A percentile compares a stretch with the other conserved stretches of the same genome.
Conservation (phyloP, 1,140 invertebrate species). For the Drosophila burlai region DNA sequence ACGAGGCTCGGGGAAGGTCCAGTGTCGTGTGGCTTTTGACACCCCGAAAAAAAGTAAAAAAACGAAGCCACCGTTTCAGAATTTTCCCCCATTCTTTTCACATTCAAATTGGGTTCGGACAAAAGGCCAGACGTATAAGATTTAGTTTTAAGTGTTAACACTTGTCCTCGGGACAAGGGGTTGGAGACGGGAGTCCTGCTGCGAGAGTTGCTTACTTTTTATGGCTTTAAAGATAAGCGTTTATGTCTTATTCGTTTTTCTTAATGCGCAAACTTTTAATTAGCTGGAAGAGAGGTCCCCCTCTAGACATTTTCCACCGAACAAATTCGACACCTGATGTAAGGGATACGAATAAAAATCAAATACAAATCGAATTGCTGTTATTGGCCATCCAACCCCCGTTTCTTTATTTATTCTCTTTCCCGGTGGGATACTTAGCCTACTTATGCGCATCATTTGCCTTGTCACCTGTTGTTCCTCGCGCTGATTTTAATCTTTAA, state of each 20-base stretch:
- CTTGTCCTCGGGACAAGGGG: slow-evolving; percentile 45
- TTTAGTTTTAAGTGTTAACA: slow-evolving; percentile 52
- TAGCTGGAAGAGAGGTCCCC: slow-evolving; percentile 38
- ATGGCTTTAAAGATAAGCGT: slow-evolving; percentile 68
- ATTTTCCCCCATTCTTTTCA: slow-evolving; percentile 51
- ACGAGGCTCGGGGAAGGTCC: slow-evolving; percentile 14
- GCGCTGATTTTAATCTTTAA: slow-evolving; percentile 70
- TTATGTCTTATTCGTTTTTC: slow-evolving; percentile 33
- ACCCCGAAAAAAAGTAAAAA: slow-evolving; percentile 40
- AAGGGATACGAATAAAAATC: slow-evolving; percentile 50
- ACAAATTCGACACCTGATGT: slow-evolving; percentile 44
- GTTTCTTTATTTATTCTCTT: neutral
- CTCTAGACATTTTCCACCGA: slow-evolving; percentile 7
- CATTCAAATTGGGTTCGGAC: slow-evolving; percentile 57
- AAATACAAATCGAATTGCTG: slow-evolving; percentile 63
- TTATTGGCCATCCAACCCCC: neutral
- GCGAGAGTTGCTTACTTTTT: slow-evolving; percentile 53
- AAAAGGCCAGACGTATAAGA: slow-evolving; percentile 60
- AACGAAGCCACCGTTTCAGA: slow-evolving; percentile 41
- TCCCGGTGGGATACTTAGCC: slow-evolving; percentile 49
- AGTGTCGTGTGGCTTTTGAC: slow-evolving; percentile 76
- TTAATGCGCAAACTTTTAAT: slow-evolving; percentile 74
- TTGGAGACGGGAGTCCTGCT: slow-evolving; percentile 18
- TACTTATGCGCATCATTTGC: slow-evolving; percentile 62
- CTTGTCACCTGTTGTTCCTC: slow-evolving; percentile 68